Conservation (phyloP, 2,888 invertebrate genomes). For the Brenthis hecate region DNA sequence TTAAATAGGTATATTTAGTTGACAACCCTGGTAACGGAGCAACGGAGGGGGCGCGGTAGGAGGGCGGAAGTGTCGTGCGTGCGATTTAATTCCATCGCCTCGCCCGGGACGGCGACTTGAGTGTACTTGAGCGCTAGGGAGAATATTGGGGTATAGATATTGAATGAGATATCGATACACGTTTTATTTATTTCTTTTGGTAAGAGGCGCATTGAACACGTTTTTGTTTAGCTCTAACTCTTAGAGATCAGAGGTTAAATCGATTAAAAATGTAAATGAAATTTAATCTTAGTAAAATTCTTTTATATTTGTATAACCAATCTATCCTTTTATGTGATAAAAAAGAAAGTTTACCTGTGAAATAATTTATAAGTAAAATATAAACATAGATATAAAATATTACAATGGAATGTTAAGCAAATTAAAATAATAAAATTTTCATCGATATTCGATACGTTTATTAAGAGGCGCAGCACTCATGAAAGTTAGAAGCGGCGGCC, state of each 20-base stretch:
- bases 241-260: too few relatives aligned
- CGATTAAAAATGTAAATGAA: too few relatives aligned
- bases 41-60: slow-evolving; percentile 45
- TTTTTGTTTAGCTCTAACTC: too few relatives aligned
- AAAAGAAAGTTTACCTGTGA: too few relatives aligned
- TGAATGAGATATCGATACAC: too few relatives aligned
- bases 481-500: slow-evolving; percentile 60
- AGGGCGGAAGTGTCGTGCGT: slow-evolving; percentile 77
- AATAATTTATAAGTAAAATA: too few relatives aligned
- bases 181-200: too few relatives aligned
- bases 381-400: too few relatives aligned
- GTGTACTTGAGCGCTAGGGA: slow-evolving; percentile 45
- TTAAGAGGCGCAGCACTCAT: slow-evolving; percentile 33
- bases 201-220: too few relatives aligned
- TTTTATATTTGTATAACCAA: too few relatives aligned
- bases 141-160: slow-evolving; percentile 35
- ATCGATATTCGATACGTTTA: slow-evolving; percentile 37
- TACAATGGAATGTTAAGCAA: background rate
- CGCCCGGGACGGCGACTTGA: slow-evolving; percentile 61
- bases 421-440: background rate
- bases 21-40: slow-evolving; percentile 41
- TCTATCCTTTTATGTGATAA: too few relatives aligned
- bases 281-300: too few relatives aligned
- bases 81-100: slow-evolving; percentile 81
- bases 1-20: background rate